Percentiles rank a stretch among this genome's conserved stretches.
phyloP scores from a whole-genome alignment of 2,797 vertebrate genomes.

The Scyliorhinus canicula region DNA sequence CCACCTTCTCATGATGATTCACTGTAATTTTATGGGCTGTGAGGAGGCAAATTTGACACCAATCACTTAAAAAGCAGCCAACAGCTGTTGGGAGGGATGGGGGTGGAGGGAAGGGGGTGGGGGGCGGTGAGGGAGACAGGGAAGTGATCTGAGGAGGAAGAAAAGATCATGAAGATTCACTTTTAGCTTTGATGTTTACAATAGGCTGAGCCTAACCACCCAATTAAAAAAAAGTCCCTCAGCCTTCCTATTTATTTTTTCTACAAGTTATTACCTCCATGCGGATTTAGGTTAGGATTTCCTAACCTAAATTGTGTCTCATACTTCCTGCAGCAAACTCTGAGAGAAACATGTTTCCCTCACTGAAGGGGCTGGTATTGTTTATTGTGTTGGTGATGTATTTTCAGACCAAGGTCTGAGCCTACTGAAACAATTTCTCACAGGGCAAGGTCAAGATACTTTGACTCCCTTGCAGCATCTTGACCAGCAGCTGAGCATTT shows the following conservation, averaged over 20 bases:
- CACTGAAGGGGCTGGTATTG: background rate
- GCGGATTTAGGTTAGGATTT: background rate
- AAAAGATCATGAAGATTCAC: slow-evolving; percentile 37
- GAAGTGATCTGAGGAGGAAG: slow-evolving; percentile 42
- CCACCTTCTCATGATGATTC: slow-evolving; percentile 59
- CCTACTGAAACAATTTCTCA: background rate
- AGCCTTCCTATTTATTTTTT: background rate
- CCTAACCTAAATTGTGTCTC: background rate
- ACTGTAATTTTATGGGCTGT: slow-evolving; percentile 64
- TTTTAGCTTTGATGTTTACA: slow-evolving; percentile 64
- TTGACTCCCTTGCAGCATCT: background rate
- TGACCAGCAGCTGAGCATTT: background rate
- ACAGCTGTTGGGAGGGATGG: slow-evolving; percentile 57
- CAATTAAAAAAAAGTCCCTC: background rate
- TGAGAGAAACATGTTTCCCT: background rate
- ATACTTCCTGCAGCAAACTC: background rate
- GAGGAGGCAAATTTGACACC: slow-evolving; percentile 71
- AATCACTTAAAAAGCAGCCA: slow-evolving; percentile 50
- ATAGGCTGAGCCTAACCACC: slow-evolving; percentile 51
- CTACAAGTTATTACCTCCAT: background rate
- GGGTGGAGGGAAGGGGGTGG: slow-evolving; percentile 49
- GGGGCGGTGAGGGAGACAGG: slow-evolving; percentile 64
- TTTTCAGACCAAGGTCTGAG: background rate
- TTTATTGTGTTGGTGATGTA: background rate
- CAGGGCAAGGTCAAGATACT: background rate